Base-by-base conservation (phyloP, 92 coral and sea anemone genomes). In the Siderastrea radians region DNA sequence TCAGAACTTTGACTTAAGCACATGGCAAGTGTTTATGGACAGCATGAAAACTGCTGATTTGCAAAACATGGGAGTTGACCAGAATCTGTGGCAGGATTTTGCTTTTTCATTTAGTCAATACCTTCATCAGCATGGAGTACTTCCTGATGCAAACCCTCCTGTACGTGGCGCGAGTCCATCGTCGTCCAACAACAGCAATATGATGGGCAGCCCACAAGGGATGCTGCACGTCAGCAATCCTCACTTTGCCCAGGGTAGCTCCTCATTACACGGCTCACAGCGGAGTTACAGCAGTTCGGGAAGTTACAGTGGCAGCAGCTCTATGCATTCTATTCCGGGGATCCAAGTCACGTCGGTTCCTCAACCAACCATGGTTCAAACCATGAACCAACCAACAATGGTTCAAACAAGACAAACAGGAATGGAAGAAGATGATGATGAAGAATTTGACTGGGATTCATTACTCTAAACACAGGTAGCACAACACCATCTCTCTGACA, bases 361-460 rank as follows among this genome's bases (percentile, higher is more conserved):
- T 4, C 90, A 82, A 16, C 88, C 78, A 6, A 75, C 82, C 19
- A 65, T 84, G 82, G 64, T 53, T 49, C 81, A 84, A 61, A 59
- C 98, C 6, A 92, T 93, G 66, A 85, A 92, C 2, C 90, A 81
- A 13, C 82, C 69, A 11, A 13, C 82, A 49, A 84, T 84, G 88
- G 55, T 55, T 84, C 75, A 65, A 8, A 50, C 75, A 17, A 92
- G 83, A 55, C 89, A 87, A 1, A 77, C 62, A 5, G 77, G 72
- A 47, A 66, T 94, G 7, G 98, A 95, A 8, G 99, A 97, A 1
- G 99, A 97, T 3, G 99, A 97, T 0, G 99, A 93, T 3, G 99
- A 97, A 38, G 99, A 97, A n/a, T 97, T 97, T 89, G 99, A 97
- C 73, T 97, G 99, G 99, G 98, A 96, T 55, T 95, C 99, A 74